Conservation (phyloP, 2,113 vertebrate species). For the Meles meles region DNA sequence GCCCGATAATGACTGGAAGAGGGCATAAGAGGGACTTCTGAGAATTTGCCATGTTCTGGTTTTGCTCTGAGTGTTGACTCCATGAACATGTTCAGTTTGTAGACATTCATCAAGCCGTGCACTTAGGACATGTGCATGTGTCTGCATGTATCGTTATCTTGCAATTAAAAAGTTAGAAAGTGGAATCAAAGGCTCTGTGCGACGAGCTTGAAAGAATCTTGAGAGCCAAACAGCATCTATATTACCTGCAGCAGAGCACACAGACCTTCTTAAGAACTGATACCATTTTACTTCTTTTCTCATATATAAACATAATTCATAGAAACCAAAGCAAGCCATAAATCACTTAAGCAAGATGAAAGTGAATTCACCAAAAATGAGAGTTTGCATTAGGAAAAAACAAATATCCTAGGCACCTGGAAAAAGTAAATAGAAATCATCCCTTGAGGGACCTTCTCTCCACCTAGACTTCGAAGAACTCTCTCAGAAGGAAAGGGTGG, state of each 20-base stretch:
- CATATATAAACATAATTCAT: neutral
- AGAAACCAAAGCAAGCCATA: neutral
- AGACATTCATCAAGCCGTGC: neutral
- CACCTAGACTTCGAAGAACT: neutral
- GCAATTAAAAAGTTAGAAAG: neutral
- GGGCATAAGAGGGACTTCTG: neutral
- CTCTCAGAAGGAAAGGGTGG: too few species aligned
- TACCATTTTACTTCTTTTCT: neutral
- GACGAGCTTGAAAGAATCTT: neutral
- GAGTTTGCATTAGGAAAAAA: neutral
- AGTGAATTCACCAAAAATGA: neutral
- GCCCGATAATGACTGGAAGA: neutral
- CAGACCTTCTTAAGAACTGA: neutral
- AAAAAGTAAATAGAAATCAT: neutral
- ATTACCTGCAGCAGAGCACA: neutral
- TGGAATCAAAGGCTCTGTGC: neutral
- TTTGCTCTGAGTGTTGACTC: neutral
- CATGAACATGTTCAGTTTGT: neutral
- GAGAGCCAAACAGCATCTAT: neutral
- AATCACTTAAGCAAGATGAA: neutral
- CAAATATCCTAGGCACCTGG: neutral
- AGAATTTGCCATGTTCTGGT: neutral
- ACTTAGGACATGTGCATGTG: neutral
- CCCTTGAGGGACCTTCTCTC: neutral
- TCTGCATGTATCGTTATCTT: neutral